phyloP scores from a whole-genome alignment of 2,113 vertebrate species.

The Craseonycteris thonglongyai region DNA sequence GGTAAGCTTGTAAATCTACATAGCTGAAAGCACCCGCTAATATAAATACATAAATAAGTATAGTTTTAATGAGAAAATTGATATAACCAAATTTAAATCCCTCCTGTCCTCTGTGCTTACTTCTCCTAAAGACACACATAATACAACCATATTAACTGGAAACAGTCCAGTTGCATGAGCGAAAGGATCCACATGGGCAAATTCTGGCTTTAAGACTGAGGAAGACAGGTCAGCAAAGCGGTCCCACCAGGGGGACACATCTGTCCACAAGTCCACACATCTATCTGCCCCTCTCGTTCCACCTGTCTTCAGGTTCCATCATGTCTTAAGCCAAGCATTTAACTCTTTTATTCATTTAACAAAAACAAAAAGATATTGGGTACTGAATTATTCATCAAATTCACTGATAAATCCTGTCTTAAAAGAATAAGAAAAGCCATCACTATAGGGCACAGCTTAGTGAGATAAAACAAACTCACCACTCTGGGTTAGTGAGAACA shows the following conservation, averaged over 20 bases:
- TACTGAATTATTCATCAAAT: rapidly evolving
- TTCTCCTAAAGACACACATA: not conserved
- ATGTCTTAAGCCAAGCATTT: not conserved
- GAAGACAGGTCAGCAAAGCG: rapidly evolving
- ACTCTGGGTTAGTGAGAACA: conserved; percentile 85
- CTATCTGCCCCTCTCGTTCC: not conserved
- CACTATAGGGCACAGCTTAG: not conserved
- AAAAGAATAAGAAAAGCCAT: not conserved
- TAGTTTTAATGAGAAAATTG: not conserved
- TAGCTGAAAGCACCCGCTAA: rapidly evolving
- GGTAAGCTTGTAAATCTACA: not conserved
- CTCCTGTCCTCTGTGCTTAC: not conserved
- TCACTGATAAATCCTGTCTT: not conserved
- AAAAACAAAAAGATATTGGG: not conserved
- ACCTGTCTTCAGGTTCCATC: not conserved
- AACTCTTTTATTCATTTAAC: not conserved
- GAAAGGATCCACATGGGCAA: not conserved
- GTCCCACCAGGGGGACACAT: rapidly evolving
- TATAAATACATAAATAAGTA: rapidly evolving
- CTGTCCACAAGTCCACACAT: not conserved
- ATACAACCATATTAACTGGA: not conserved
- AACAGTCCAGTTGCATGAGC: not conserved
- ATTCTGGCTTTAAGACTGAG: not conserved
- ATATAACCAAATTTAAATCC: not conserved
- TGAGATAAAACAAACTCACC: conserved; percentile 75